phyloP scores from a whole-genome alignment of 1,140 invertebrate species.

The Drosophila tristis region DNA sequence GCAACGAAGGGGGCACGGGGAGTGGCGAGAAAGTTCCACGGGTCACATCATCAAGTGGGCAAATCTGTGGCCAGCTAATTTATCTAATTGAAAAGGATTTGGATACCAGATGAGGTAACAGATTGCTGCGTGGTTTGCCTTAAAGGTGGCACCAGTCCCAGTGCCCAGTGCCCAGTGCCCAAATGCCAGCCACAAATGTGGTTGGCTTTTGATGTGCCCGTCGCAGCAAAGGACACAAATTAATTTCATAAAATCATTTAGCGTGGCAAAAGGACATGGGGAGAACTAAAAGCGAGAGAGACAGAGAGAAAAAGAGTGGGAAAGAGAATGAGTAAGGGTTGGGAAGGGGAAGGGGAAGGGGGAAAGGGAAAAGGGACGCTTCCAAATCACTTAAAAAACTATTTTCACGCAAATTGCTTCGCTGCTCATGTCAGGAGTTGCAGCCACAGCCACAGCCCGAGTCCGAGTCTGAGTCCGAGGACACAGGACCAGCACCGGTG shows the following conservation, averaged over 20 bases:
- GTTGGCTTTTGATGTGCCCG: slow-evolving; percentile 1
- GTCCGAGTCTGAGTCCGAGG: neutral
- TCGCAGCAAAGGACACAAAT: slow-evolving; percentile 1
- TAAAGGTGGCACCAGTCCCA: no score
- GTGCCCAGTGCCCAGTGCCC: no score
- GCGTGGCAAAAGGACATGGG: neutral
- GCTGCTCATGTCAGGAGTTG: slow-evolving; percentile 4
- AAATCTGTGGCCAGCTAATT: slow-evolving; percentile 35
- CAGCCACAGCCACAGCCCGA: neutral
- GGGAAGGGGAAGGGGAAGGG: neutral
- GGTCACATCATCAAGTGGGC: slow-evolving; percentile 1
- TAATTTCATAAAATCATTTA: slow-evolving; percentile 26
- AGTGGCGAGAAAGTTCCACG: slow-evolving; percentile 9
- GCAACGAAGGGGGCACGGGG: neutral
- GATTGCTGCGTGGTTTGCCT: slow-evolving; percentile 8
- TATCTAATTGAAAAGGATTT: slow-evolving; percentile 55
- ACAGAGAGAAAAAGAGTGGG: neutral
- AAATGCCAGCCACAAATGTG: no score
- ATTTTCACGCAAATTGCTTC: slow-evolving; percentile 68
- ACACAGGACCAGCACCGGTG: neutral
- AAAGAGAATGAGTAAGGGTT: neutral
- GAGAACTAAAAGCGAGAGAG: neutral
- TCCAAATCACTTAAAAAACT: slow-evolving; percentile 64
- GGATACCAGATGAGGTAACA: slow-evolving; percentile 36
- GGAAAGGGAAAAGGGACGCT: slow-evolving; percentile 19